These are phyloP conservation scores for Hippopotamus amphibius DNA, from an alignment of 2,113 vertebrate genomes.

Conservation along the genomic window DNA sequence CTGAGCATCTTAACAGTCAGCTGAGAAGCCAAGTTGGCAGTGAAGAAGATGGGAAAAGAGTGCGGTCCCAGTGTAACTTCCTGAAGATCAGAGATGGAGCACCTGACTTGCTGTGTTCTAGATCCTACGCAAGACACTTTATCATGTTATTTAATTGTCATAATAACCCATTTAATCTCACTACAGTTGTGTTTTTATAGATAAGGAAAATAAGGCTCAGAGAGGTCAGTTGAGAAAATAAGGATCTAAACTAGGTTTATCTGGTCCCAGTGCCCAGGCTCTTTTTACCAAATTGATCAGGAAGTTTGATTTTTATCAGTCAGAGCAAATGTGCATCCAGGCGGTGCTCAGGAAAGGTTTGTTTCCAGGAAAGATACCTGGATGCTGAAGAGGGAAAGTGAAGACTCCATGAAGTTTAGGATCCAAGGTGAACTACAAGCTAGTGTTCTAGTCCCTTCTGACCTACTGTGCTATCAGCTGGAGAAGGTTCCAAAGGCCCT, in stretches of 20 bases:
- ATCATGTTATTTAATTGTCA: background rate
- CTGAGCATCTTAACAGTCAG: background rate
- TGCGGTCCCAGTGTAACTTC: background rate
- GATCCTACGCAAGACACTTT: background rate
- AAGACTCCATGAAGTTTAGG: background rate
- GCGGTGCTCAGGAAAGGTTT: background rate
- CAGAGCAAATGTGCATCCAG: background rate
- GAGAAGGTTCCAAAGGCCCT: slow-evolving; percentile 3
- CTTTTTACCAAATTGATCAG: slow-evolving; percentile 9
- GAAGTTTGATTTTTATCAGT: slow-evolving; percentile 42
- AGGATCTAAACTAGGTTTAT: slow-evolving; percentile 30
- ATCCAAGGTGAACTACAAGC: background rate
- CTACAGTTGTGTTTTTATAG: slow-evolving; percentile 39
- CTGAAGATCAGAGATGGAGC: background rate
- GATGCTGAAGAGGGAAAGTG: background rate
- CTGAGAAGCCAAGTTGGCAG: background rate
- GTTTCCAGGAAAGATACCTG: background rate
- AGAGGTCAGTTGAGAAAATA: background rate
- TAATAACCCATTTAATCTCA: slow-evolving; percentile 46
- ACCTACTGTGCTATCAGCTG: background rate
- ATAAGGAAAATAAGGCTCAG: slow-evolving; percentile 42
- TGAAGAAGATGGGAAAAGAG: background rate
- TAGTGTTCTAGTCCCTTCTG: background rate
- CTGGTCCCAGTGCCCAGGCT: background rate
- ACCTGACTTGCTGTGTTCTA: background rate